These are phyloP conservation scores for Thecocarcelia acutangulata DNA, from an alignment of 2,888 invertebrate genomes.

Conservation along the genomic window DNA sequence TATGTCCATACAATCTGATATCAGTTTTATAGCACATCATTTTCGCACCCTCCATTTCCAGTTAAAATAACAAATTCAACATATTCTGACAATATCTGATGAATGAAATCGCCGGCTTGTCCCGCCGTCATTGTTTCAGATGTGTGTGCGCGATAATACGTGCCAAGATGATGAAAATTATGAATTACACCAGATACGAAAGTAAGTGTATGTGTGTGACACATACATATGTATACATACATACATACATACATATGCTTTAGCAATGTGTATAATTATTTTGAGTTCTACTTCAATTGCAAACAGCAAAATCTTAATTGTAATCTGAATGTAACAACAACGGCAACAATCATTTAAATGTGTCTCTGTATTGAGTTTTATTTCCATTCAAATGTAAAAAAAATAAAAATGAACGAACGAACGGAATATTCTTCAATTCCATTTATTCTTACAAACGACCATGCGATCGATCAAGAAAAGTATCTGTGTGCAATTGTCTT, in stretches of 20 bases:
- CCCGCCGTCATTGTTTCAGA: constrained; percentile 54
- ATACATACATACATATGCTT: constrained; percentile 5
- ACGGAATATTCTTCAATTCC: no score
- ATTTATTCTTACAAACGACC: constrained; percentile 14
- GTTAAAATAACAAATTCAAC: constrained; percentile 31
- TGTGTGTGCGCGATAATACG: constrained; percentile 66
- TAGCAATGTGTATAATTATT: constrained; percentile 28
- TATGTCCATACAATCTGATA: constrained; percentile 72
- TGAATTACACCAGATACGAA: constrained; percentile 46
- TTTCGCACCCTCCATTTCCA: constrained; percentile 66
- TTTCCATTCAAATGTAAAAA: constrained; percentile 32
- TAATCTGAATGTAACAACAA: constrained; percentile 33
- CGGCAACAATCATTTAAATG: constrained; percentile 31
- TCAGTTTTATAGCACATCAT: constrained; percentile 73
- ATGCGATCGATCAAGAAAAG: constrained; percentile 51
- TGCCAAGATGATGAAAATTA: constrained; percentile 59
- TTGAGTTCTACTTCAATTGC: constrained; percentile 28
- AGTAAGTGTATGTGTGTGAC: no score
- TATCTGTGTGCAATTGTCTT: constrained; percentile 63
- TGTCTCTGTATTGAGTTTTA: constrained; percentile 46
- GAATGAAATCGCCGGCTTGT: constrained; percentile 71
- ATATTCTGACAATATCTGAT: constrained; percentile 65
- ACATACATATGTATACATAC: no score
- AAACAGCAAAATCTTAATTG: constrained; percentile 34
- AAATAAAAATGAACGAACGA: constrained; percentile 13